Conservation (phyloP, 2,113 vertebrate species). For the Zosterops hypoxanthus region DNA sequence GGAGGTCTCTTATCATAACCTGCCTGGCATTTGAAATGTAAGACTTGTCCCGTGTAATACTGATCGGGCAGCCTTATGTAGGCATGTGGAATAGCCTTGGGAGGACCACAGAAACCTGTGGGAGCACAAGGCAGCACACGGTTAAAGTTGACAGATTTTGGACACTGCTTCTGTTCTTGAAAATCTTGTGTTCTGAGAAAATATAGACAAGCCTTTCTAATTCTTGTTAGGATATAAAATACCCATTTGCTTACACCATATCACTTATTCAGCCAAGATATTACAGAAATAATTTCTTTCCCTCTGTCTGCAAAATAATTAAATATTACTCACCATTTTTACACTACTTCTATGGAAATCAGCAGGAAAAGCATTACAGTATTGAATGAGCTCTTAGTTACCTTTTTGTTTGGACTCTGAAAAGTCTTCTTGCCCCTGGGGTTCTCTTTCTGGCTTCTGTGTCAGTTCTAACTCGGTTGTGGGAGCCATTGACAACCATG, state of each 20-base stretch:
- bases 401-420: background rate
- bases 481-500: background rate
- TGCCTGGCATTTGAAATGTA: slow-evolving; percentile 2
- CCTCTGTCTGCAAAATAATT: background rate
- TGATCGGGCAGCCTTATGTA: fast-evolving
- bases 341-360: background rate
- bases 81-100: slow-evolving; percentile 1
- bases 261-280: background rate
- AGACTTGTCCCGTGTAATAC: background rate
- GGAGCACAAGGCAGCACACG: background rate
- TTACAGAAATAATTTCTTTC: background rate
- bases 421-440: background rate
- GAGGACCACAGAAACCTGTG: slow-evolving; percentile 45
- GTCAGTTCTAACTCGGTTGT: fast-evolving
- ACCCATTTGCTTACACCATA: background rate
- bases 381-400: background rate
- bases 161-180: background rate
- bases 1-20: background rate
- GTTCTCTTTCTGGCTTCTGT: background rate
- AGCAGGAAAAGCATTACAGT: background rate
- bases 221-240: background rate
- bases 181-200: background rate
- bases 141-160: background rate
- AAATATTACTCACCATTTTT: background rate
- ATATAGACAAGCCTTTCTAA: background rate